Evolutionary conservation across 2,888 invertebrate species (phyloP).

Genomic region (Cephalotes varians): DNA sequence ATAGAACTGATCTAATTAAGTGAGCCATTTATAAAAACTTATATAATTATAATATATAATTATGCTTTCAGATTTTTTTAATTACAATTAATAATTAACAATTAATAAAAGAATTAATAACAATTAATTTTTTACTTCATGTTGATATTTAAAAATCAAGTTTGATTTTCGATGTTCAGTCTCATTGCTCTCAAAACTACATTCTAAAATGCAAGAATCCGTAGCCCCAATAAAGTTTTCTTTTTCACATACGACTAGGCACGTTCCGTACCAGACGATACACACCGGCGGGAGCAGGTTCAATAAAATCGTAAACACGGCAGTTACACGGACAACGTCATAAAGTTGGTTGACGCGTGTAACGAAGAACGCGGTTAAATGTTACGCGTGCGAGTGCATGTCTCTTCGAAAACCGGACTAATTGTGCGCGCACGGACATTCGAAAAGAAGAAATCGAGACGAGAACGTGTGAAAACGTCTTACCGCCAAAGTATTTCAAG

Average conservation of each 20-base stretch:
- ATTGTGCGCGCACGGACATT: constrained; percentile 50
- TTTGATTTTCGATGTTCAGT: not conserved
- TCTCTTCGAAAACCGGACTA: constrained; percentile 52
- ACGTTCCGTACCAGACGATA: constrained; percentile 35
- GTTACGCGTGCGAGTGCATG: constrained; percentile 23
- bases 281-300: constrained; percentile 51
- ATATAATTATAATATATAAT: constrained; percentile 1
- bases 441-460: constrained; percentile 9
- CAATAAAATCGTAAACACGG: constrained; percentile 74
- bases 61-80: not conserved
- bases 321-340: constrained; percentile 69
- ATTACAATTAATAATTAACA: constrained; percentile 5
- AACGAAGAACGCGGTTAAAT: constrained; percentile 61
- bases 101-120: not conserved
- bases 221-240: constrained; percentile 45
- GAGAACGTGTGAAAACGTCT: not conserved
- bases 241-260: constrained; percentile 48
- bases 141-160: not conserved
- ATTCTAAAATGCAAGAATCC: constrained; percentile 48
- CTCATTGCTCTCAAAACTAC: not conserved
- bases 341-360: constrained; percentile 57
- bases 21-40: no score
- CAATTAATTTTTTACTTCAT: not conserved
- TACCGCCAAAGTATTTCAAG: not conserved
- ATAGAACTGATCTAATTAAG: not conserved